Evolutionary conservation across 2,797 vertebrate genomes (phyloP).

Genomic region (Epinephelus awoara): DNA sequence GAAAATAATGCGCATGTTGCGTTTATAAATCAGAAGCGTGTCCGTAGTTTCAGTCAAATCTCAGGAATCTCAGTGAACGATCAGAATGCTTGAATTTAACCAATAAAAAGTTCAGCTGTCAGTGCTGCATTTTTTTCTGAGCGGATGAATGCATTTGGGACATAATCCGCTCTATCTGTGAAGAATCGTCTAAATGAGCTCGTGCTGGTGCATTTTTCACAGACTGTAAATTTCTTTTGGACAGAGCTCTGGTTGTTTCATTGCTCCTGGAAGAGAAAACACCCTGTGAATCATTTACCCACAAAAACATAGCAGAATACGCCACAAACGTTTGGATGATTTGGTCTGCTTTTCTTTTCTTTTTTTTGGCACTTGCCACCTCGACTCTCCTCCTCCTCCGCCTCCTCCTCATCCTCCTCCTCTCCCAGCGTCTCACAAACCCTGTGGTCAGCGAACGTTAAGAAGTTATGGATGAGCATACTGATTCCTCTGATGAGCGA

Average conservation of each 20-base stretch:
- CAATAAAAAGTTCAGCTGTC: neutral
- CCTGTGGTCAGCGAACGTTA: constrained; percentile 64
- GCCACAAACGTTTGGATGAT: constrained; percentile 40
- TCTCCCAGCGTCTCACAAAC: constrained; percentile 39
- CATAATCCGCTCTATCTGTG: constrained; percentile 32
- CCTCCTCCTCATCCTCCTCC: neutral
- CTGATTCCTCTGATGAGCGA: constrained; percentile 76
- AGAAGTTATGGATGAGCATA: constrained; percentile 79
- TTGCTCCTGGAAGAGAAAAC: constrained; percentile 39
- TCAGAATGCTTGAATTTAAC: neutral
- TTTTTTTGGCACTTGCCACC: constrained; percentile 31
- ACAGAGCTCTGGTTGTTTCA: constrained; percentile 19
- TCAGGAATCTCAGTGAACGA: neutral
- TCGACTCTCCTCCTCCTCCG: neutral
- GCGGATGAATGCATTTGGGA: constrained; percentile 4
- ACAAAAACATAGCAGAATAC: constrained; percentile 26
- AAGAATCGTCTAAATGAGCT: constrained; percentile 31
- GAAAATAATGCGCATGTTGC: neutral
- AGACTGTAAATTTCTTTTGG: constrained; percentile 39
- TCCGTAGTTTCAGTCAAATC: neutral
- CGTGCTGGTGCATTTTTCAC: constrained; percentile 32
- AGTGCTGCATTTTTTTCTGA: neutral
- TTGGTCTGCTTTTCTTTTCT: constrained; percentile 19
- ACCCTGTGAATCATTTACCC: constrained; percentile 45
- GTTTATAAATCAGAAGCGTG: neutral